A percentile compares a stretch with the other conserved stretches of the same genome.
Evolutionary conservation across 2,797 vertebrate genomes (phyloP).

Genomic region (Buphagus erythrorhynchus): DNA sequence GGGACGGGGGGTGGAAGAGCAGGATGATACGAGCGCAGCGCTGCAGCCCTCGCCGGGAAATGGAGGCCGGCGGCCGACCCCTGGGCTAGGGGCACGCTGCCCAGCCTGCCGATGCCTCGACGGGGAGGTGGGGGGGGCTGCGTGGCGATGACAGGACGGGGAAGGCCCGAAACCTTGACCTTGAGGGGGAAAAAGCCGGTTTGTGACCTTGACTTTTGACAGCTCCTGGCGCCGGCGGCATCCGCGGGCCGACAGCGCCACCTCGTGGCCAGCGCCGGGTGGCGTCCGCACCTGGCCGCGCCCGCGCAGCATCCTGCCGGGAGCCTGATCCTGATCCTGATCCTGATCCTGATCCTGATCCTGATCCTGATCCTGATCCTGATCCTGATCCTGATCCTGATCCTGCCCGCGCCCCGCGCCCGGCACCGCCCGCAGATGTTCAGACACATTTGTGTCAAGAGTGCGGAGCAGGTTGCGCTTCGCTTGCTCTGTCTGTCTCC

Average conservation of each 20-base stretch:
- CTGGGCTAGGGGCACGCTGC: conserved; percentile 4
- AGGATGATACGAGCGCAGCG: not conserved
- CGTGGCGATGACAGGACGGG: conserved; percentile 73
- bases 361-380: no score
- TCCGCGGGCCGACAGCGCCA: conserved; percentile 85
- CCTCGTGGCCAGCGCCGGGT: conserved; percentile 76
- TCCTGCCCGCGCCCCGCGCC: no score
- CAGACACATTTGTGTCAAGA: no score
- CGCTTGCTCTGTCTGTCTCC: no score
- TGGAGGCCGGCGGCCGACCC: conserved; percentile 38
- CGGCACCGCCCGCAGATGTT: not conserved
- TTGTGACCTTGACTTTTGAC: conserved; percentile 88
- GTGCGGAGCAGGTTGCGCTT: fast-evolving
- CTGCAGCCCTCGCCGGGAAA: conserved; percentile 35
- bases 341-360: no score
- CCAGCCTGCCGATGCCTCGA: not conserved
- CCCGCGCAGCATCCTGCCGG: not conserved
- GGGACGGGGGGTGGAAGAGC: not conserved
- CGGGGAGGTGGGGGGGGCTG: conserved; percentile 50
- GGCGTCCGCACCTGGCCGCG: not conserved
- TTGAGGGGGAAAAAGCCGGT: conserved; percentile 73
- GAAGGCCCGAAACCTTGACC: conserved; percentile 84
- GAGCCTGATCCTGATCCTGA: no score
- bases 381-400: no score
- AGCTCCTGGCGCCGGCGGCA: conserved; percentile 67